Base-by-base conservation (phyloP, 2,113 vertebrate species). In the Brachypodius melanocephalos region DNA sequence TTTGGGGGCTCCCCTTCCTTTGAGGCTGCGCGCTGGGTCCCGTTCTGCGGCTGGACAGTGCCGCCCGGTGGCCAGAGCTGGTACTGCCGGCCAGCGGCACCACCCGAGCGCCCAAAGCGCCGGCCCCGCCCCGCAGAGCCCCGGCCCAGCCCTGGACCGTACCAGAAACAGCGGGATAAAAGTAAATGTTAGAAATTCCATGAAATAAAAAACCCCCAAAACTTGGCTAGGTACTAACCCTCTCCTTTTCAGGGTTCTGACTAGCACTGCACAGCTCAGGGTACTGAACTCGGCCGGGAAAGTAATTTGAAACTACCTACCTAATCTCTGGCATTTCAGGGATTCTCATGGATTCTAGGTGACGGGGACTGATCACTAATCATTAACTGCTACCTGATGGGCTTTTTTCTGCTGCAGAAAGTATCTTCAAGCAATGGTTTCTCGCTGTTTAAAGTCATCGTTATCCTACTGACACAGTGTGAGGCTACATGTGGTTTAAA, bases 21-120 rank as follows among this genome's bases (percentile, higher is more conserved):
- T 7, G 32, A 22, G 52, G 7, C 6, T 1, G 4, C 2, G 2
- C 3, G 2, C 10, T 2, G 24, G 8, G 3, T 8, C 4, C 5
- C 1, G 5, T 28, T 88, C 72, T 32, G 63, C 45, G 43, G 25
- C n/a, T 12, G 15, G 55, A 25, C 61, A 45, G 15, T 61, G 73
- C n/a, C 79, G 20, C 73, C 5, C 26, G 4, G 31, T 38, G 94
- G 61, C 18, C 80, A 42, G 4, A 51, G 49, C 32, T 3, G 78
- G 71, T 14, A 49, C 25, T 36, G 45, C 29, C 42, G 13, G 0
- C 9, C 12, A 6, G 11, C 13, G 34, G 48, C 7, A 6, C 12
- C 62, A 5, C 12, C 14, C 24, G 6, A 32, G 16, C 34, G 2
- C 17, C 51, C 42, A 2, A 19, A 49, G 43, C 55, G 4, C 26